Evolutionary conservation across 2,888 invertebrate genomes (phyloP).

Genomic region (Monoplex corrugatus): DNA sequence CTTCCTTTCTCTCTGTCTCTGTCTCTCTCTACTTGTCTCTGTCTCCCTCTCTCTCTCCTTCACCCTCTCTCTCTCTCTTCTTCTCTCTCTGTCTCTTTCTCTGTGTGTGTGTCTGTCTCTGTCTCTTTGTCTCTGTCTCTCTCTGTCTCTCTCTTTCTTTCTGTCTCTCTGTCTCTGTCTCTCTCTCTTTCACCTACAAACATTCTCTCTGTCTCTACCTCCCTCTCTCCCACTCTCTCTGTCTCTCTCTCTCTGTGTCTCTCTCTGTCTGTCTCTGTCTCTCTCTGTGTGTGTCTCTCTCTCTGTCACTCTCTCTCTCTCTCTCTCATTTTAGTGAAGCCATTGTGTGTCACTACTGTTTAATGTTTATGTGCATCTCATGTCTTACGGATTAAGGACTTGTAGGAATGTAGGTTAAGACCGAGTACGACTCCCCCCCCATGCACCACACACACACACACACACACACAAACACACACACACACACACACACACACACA

Average conservation of each 20-base stretch:
- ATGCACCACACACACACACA: no score
- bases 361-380: no score
- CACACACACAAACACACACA: no score
- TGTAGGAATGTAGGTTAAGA: no score
- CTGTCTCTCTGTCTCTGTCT: slow-evolving; percentile 29
- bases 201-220: not conserved
- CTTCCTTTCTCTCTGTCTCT: slow-evolving; percentile 20
- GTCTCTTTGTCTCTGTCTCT: not conserved
- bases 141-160: not conserved
- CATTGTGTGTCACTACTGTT: no score
- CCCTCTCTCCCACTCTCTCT: slow-evolving; percentile 16
- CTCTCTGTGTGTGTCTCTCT: not conserved
- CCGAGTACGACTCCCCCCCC: no score
- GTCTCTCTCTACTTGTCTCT: not conserved
- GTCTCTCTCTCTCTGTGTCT: slow-evolving; percentile 30
- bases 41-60: not conserved
- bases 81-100: not conserved
- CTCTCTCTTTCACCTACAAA: not conserved
- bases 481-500: no score
- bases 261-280: not conserved
- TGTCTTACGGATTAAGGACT: no score
- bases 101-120: not conserved
- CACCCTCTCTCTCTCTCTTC: not conserved
- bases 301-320: not conserved
- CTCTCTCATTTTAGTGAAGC: no score